Conservation (phyloP, 2,113 vertebrate genomes). For the Thinocorus orbignyianus region DNA sequence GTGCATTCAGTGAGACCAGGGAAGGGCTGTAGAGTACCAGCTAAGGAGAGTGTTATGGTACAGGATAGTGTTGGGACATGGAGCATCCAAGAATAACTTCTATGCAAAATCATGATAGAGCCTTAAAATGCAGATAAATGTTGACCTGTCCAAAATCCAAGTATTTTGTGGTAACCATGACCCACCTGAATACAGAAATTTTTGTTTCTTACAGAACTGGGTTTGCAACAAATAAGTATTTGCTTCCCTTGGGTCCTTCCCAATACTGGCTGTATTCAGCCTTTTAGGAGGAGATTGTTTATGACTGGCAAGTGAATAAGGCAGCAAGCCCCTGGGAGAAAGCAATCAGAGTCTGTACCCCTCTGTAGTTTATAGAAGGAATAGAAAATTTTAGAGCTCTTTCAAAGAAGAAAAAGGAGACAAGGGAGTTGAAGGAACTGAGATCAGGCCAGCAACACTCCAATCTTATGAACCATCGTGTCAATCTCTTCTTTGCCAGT, state of each 20-base stretch:
- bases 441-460: neutral
- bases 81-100: neutral
- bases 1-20: neutral
- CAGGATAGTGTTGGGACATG: neutral
- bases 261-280: neutral
- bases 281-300: neutral
- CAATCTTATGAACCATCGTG: neutral
- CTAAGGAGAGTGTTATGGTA: neutral
- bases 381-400: neutral
- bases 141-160: neutral
- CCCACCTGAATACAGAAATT: neutral
- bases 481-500: conserved; percentile 1
- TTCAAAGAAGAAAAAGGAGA: neutral
- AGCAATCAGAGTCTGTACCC: neutral
- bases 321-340: neutral
- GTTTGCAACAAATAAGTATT: neutral
- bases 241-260: neutral
- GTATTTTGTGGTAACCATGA: neutral
- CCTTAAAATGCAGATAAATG: neutral
- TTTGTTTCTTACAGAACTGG: neutral
- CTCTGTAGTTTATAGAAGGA: neutral
- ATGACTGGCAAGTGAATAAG: neutral
- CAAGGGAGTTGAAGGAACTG: neutral
- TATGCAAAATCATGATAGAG: neutral
- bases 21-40: neutral